Evolutionary conservation across 2,888 invertebrate species (phyloP), one percentile per base, ranked within the genome.

Genomic region (Metalampra italica): DNA sequence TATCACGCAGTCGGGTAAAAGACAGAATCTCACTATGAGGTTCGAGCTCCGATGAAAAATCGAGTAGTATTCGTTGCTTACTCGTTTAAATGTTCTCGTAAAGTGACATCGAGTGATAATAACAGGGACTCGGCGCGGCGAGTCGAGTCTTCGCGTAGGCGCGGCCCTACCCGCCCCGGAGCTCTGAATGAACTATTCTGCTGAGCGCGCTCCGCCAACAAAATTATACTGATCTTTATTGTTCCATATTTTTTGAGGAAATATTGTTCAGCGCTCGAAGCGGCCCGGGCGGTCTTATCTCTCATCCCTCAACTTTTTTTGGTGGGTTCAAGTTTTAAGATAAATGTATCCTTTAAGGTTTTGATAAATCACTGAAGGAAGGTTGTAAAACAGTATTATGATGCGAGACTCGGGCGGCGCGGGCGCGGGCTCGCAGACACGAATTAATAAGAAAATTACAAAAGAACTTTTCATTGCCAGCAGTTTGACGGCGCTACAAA

Each of bases 151-250:
- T n/a, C n/a, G n/a, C n/a, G n/a, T n/a, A n/a, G n/a, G n/a, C n/a
- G n/a, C n/a, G n/a, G n/a, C n/a, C n/a, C n/a, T n/a, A n/a, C n/a
- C n/a, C n/a, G n/a, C 50, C 46, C 54, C 54, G 47, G 62, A 66
- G 54, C 65, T 61, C 53, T 49, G 50, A 67, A 68, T 63, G 71
- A 64, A 66, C 65, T 60, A 66, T 66, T 68, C 68, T 51, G 55
- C 54, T 43, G 58, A 55, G 59, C 52, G 49, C 48, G 49, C 58
- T 52, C 53, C 51, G 45, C 60, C 67, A 56, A 66, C 71, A 62
- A 69, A 74, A 77, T 73, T 72, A 69, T 62, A 63, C 69, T 64
- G 60, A 66, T 67, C 67, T 73, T 69, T 71, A 75, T 73, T 73
- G 70, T 71, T 58, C 62, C 62, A 64, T 66, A 66, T 62, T 51